These are phyloP conservation scores for Camponotus vicinus DNA, from an alignment of 1,140 invertebrate genomes.

Conservation along the genomic window DNA sequence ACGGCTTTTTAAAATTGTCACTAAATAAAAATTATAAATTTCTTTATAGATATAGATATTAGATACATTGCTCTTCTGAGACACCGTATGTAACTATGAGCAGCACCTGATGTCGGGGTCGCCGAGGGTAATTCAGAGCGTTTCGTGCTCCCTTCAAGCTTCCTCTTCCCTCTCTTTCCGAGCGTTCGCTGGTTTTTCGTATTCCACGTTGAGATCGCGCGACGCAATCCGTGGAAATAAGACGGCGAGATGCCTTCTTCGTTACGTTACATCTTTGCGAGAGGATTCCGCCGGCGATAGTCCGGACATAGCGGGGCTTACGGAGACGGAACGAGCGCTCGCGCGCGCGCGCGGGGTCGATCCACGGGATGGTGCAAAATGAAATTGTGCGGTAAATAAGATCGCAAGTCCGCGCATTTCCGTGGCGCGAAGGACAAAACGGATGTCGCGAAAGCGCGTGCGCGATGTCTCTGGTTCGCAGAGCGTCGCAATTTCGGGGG, in stretches of 20 bases:
- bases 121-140: slow-evolving; percentile 38
- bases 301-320: neutral
- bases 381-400: slow-evolving; percentile 53
- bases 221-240: slow-evolving; percentile 14
- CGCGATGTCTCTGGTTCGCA: neutral
- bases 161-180: neutral
- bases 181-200: slow-evolving; percentile 18
- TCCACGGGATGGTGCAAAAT: slow-evolving; percentile 14
- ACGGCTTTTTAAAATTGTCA: neutral
- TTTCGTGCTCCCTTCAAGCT: neutral
- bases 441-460: neutral
- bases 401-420: neutral
- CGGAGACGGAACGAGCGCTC: neutral
- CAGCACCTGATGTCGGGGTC: neutral
- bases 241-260: neutral
- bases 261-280: slow-evolving; percentile 14
- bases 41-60: neutral
- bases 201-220: slow-evolving; percentile 26
- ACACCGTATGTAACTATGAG: neutral
- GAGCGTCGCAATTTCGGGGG: slow-evolving; percentile 47
- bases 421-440: neutral
- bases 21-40: neutral
- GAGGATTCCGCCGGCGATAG: slow-evolving; percentile 22
- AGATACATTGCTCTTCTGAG: neutral
- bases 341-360: neutral